A percentile compares a stretch with the other conserved stretches of the same genome.
phyloP scores from a whole-genome alignment of 1,140 invertebrate genomes.

The Cephus cinctus region DNA sequence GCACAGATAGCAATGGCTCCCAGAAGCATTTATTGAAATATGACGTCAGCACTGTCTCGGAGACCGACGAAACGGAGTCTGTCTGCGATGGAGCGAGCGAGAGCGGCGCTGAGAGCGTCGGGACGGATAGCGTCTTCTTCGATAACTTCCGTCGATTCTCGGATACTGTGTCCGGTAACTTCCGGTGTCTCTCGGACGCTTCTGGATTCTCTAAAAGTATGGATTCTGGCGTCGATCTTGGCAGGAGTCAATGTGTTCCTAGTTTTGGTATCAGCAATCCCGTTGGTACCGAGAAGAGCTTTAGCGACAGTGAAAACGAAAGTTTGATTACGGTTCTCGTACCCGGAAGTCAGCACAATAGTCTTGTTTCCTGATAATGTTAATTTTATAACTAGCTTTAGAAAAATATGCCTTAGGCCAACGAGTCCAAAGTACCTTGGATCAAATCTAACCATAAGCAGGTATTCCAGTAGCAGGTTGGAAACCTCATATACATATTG shows the following conservation, averaged over 20 bases:
- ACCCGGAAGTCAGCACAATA: slow-evolving; percentile 28
- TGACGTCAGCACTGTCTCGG: slow-evolving; percentile 56
- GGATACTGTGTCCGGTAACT: too few relatives aligned
- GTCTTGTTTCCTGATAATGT: slow-evolving; percentile 23
- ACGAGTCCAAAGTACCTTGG: too few relatives aligned
- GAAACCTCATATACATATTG: too few relatives aligned
- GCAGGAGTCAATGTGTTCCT: slow-evolving; percentile 19
- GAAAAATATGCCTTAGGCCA: neutral
- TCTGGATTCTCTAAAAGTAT: slow-evolving; percentile 57
- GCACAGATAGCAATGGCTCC: slow-evolving; percentile 67
- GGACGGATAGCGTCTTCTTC: slow-evolving; percentile 80
- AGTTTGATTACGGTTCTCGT: slow-evolving; percentile 55
- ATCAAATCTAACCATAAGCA: too few relatives aligned
- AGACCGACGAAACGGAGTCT: slow-evolving; percentile 72
- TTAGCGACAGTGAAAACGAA: slow-evolving; percentile 54
- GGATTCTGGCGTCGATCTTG: slow-evolving; percentile 37
- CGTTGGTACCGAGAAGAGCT: neutral
- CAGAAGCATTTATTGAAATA: slow-evolving; percentile 37
- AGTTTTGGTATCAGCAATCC: slow-evolving; percentile 20
- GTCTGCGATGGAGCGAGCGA: slow-evolving; percentile 74
- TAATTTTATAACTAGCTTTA: slow-evolving; percentile 8
- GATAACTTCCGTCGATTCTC: too few relatives aligned
- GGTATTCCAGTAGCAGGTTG: too few relatives aligned
- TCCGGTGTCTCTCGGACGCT: slow-evolving; percentile 34
- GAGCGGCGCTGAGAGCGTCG: slow-evolving; percentile 80